A percentile compares a stretch with the other conserved stretches of the same genome.
phyloP scores from a whole-genome alignment of 2,797 vertebrate genomes.

The Rhynchonycteris naso region DNA sequence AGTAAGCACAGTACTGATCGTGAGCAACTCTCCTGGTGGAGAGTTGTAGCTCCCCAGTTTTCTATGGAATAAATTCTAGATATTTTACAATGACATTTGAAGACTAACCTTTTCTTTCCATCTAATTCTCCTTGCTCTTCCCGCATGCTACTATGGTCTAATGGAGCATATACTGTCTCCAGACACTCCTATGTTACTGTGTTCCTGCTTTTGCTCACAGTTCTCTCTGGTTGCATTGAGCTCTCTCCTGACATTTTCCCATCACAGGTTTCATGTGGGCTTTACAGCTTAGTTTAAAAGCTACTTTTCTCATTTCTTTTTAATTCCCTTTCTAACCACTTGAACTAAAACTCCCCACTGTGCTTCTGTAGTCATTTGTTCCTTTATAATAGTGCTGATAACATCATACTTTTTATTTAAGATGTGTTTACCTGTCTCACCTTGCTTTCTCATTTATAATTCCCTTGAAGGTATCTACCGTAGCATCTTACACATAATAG shows the following conservation, averaged over 20 bases:
- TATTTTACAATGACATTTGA: slow-evolving; percentile 16
- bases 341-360: background rate
- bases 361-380: background rate
- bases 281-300: slow-evolving; percentile 22
- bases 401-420: background rate
- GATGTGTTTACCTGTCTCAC: background rate
- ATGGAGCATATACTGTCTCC: background rate
- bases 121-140: background rate
- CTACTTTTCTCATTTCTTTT: slow-evolving; percentile 23
- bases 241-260: background rate
- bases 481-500: background rate
- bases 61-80: background rate
- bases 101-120: background rate
- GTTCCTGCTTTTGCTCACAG: background rate
- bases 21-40: background rate
- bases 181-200: background rate
- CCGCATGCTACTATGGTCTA: background rate
- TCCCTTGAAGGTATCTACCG: background rate
- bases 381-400: background rate
- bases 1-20: background rate
- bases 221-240: background rate
- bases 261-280: background rate
- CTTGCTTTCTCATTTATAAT: slow-evolving; percentile 19
- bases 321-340: background rate
- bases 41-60: background rate